Base-by-base conservation (phyloP, 2,797 vertebrate genomes). In the Diceros bicornis region DNA sequence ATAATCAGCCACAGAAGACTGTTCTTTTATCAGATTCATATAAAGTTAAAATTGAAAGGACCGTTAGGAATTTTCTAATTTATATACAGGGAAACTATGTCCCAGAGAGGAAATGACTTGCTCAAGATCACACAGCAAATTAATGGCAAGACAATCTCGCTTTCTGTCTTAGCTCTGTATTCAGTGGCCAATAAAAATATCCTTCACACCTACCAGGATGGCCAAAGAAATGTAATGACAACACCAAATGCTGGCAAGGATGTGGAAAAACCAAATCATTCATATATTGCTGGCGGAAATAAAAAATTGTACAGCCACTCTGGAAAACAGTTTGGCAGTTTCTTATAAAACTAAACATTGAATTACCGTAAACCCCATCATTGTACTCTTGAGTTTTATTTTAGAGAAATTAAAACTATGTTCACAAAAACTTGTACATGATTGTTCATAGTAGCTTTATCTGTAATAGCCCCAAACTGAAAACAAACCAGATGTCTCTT, bases 11-110 rank as follows among this genome's bases (percentile, higher is more conserved):
- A 50, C 34, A 47, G 62, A 83, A 92, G 12, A 89, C 29, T 92
- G 1, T 86, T 87, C 27, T 75, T 92, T 47, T 77, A 32, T 55
- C 87, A 91, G 55, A 74, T 69, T 74, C 64, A 66, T 34, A 92
- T 27, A 71, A 88, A 96, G n/a, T 88, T 94, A 92, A 85, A 93
- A 23, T 95, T 66, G 27, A 88, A 83, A 91, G 21, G 52, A 91
- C 41, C 57, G 25, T 47, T 89, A 37, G 11, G 17, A 64, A 77
- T 78, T 77, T 94, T 97, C 25, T 77, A n/a, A 25, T 77, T 96
- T 77, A 62, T 72, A 62, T 72, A 52, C 3, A 86, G 14, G 29
- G 34, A 92, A 88, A 74, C 14, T 27, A 68, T 69, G 21, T 61
- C 11, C 18, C 21, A 91, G 77, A 82, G 9, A 79, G 57, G 44